Percentiles rank a stretch among this genome's conserved stretches.
Conservation (phyloP, 2,113 vertebrate species). For the Phaethornis superciliosus region DNA sequence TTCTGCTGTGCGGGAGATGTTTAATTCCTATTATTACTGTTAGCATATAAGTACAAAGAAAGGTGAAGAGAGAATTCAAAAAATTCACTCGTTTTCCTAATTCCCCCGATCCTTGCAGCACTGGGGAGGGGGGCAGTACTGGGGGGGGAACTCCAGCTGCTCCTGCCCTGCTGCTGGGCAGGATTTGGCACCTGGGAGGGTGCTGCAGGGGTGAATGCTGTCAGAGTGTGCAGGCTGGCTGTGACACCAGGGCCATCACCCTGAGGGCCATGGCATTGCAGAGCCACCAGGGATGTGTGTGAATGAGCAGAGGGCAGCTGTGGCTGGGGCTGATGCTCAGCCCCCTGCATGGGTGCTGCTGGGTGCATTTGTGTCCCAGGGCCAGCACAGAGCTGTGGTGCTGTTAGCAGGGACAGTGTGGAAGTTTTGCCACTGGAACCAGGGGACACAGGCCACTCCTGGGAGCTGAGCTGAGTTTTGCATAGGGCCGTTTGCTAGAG, state of each 20-base stretch:
- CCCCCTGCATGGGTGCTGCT: no score
- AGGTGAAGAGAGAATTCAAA: neutral
- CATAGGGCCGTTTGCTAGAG: neutral
- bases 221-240: neutral
- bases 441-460: neutral
- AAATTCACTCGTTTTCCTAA: neutral
- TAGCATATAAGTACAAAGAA: slow-evolving; percentile 1
- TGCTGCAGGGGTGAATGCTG: neutral
- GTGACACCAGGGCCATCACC: neutral
- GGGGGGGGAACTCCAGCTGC: neutral
- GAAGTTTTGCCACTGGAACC: neutral
- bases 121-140: rapidly evolving
- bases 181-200: neutral
- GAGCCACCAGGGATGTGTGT: neutral
- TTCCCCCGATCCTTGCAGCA: neutral
- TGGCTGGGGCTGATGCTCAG: no score
- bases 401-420: no score
- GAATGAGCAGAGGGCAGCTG: no score
- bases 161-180: neutral
- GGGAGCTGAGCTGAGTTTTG: neutral
- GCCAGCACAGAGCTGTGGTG: no score
- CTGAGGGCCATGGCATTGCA: neutral
- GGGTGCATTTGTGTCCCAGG: no score
- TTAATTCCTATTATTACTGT: neutral
- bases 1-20: neutral